Conservation (phyloP, 2,113 vertebrate species). For the Sylvilagus bachmani region DNA sequence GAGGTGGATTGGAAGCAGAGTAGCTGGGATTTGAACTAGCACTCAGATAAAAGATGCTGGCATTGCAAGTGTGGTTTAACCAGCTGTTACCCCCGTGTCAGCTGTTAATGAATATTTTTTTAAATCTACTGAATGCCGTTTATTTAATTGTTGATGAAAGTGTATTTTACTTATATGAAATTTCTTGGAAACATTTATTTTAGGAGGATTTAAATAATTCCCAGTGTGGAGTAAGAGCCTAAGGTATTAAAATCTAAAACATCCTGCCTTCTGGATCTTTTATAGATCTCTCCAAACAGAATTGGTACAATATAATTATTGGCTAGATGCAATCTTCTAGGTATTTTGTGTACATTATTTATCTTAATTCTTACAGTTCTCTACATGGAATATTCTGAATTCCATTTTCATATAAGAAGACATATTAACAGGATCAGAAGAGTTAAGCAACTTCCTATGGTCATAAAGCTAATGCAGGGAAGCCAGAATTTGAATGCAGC, state of each 20-base stretch:
- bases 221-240: background rate
- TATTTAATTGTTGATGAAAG: background rate
- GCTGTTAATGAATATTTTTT: background rate
- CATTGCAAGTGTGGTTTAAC: no score
- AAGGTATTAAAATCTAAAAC: background rate
- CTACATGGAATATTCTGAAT: background rate
- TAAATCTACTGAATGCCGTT: background rate
- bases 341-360: constrained; percentile 39
- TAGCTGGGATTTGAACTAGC: no score
- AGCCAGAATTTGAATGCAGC: background rate
- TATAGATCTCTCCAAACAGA: background rate
- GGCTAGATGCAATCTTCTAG: background rate
- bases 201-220: background rate
- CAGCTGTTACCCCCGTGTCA: no score
- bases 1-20: no score
- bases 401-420: constrained; percentile 36
- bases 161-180: background rate
- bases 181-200: background rate
- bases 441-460: background rate
- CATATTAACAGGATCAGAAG: background rate
- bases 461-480: background rate
- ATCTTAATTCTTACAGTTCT: constrained; percentile 1
- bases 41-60: no score
- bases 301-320: background rate
- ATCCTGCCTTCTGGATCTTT: background rate